Conservation (phyloP, 2,113 vertebrate species). For the Ellobius talpinus region DNA sequence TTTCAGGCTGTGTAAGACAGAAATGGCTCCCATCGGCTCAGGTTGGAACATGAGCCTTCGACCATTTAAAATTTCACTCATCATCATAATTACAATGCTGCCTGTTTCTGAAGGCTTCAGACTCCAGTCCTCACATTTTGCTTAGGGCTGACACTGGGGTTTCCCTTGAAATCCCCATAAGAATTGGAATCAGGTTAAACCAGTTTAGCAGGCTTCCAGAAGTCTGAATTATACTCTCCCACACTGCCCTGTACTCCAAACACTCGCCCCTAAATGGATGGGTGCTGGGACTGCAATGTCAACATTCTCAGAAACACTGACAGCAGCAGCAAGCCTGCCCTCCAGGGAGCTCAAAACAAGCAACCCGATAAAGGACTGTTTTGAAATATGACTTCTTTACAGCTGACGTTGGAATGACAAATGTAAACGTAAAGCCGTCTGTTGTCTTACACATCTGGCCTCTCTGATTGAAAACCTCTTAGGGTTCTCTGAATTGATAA, state of each 20-base stretch:
- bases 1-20: conserved; percentile 21
- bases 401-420: conserved; percentile 45
- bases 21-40: conserved; percentile 44
- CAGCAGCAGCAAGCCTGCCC: conserved; percentile 56
- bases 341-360: conserved; percentile 58
- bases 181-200: conserved; percentile 75
- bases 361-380: conserved; percentile 61
- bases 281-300: conserved; percentile 53
- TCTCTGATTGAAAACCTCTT: not conserved
- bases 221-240: conserved; percentile 35
- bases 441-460: conserved; percentile 58
- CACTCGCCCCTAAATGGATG: conserved; percentile 58
- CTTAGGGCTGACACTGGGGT: conserved; percentile 68
- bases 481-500: not conserved
- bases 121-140: conserved; percentile 61
- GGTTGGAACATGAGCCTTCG: conserved; percentile 53
- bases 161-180: conserved; percentile 66
- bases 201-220: conserved; percentile 66
- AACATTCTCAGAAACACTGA: conserved; percentile 70
- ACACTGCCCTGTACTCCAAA: conserved; percentile 31
- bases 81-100: conserved; percentile 67
- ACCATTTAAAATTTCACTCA: conserved; percentile 64
- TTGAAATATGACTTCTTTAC: conserved; percentile 51
- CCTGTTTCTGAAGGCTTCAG: conserved; percentile 61
- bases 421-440: not conserved